phyloP scores from a whole-genome alignment of 2,113 vertebrate species.

The Phaethornis superciliosus region DNA sequence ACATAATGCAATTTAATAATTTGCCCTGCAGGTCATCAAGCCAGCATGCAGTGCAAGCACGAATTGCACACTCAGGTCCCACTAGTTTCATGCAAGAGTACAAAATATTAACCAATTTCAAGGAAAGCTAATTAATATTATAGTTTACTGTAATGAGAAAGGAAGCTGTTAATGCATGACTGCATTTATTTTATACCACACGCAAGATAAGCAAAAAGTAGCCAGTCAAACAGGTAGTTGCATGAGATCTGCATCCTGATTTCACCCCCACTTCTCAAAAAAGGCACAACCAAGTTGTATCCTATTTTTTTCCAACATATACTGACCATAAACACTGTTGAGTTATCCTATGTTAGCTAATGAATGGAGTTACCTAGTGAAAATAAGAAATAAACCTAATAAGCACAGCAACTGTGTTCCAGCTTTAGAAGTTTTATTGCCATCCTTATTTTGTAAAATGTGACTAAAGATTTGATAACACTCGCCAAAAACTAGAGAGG shows the following conservation, averaged over 20 bases:
- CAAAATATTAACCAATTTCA: conserved; percentile 62
- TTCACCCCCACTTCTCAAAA: background rate
- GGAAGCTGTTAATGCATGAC: conserved; percentile 57
- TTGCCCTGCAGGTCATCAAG: background rate
- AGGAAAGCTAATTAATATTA: conserved; percentile 69
- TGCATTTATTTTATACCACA: conserved; percentile 72
- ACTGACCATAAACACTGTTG: background rate
- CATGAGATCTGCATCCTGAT: background rate
- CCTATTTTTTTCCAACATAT: background rate
- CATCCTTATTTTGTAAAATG: background rate
- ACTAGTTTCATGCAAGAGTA: conserved; percentile 14
- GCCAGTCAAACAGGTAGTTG: conserved; percentile 35
- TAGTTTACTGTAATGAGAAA: conserved; percentile 70
- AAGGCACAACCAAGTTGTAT: background rate
- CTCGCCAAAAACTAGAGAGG: background rate
- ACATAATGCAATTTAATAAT: background rate
- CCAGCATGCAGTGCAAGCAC: background rate
- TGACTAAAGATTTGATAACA: background rate
- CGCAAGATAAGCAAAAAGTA: conserved; percentile 71
- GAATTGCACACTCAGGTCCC: background rate
- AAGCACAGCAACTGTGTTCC: background rate
- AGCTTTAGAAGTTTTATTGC: background rate
- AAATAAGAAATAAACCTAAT: background rate
- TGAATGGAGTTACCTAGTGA: background rate
- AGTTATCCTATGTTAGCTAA: background rate